A percentile compares a stretch with the other conserved stretches of the same genome.
These are phyloP conservation scores for Gymnocypris eckloni DNA, from an alignment of 2,797 vertebrate genomes.

Conservation along the genomic window DNA sequence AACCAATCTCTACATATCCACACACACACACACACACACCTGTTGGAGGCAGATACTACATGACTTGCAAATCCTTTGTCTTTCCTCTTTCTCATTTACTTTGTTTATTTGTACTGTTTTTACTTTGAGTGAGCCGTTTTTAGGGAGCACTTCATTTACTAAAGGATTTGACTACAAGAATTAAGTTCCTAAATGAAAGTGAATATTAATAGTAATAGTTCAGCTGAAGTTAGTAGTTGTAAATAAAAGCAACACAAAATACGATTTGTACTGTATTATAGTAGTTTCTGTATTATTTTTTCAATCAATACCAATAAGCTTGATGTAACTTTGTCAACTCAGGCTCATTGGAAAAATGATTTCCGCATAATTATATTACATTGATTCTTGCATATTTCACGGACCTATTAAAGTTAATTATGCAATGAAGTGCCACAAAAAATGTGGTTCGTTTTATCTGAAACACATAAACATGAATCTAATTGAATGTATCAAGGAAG, in stretches of 20 bases:
- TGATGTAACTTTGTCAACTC: too few relatives aligned
- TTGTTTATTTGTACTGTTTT: background rate
- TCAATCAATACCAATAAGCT: background rate
- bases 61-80: background rate
- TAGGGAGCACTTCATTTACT: background rate
- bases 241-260: background rate
- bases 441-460: too few relatives aligned
- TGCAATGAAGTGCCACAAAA: too few relatives aligned
- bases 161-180: background rate
- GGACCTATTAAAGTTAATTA: too few relatives aligned
- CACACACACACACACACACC: slow-evolving; percentile 1
- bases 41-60: too few relatives aligned
- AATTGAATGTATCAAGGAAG: too few relatives aligned
- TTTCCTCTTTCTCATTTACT: background rate
- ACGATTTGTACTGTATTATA: background rate
- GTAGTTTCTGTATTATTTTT: background rate
- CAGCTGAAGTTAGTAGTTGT: background rate
- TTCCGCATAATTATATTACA: too few relatives aligned
- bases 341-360: too few relatives aligned
- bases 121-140: background rate
- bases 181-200: background rate
- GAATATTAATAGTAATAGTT: background rate
- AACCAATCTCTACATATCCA: background rate
- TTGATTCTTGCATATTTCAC: too few relatives aligned
- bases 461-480: too few relatives aligned